Evolutionary conservation across 2,888 invertebrate genomes (phyloP).

Genomic region (Leptinotarsa peninsularis): DNA sequence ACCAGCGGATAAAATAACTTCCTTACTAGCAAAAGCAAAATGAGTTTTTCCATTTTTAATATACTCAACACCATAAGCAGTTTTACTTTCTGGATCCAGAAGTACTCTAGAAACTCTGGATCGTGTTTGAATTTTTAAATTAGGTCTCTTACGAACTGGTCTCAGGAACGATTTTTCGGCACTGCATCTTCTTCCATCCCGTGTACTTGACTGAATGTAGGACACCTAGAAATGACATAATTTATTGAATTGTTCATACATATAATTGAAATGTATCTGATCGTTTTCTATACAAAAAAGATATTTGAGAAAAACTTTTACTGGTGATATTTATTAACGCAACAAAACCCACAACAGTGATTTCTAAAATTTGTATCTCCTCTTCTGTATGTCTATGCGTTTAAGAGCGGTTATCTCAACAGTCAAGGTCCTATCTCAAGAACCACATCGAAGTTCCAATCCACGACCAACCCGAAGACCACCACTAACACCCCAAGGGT

Average conservation of each 20-base stretch:
- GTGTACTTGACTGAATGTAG: constrained; percentile 73
- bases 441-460: too few species aligned
- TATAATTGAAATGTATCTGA: too few species aligned
- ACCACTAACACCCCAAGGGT: too few species aligned
- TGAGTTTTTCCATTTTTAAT: constrained; percentile 66
- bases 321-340: too few species aligned
- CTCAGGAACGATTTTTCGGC: constrained; percentile 76
- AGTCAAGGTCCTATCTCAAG: too few species aligned
- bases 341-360: too few species aligned
- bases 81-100: constrained; percentile 72
- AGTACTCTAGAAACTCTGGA: constrained; percentile 75
- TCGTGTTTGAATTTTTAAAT: constrained; percentile 75
- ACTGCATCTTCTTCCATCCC: constrained; percentile 74
- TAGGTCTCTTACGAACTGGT: constrained; percentile 71
- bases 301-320: too few species aligned
- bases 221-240: constrained; percentile 52
- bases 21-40: constrained; percentile 74
- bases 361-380: too few species aligned
- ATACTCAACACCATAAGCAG: constrained; percentile 78
- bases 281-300: too few species aligned
- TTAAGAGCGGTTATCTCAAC: too few species aligned
- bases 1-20: constrained; percentile 83
- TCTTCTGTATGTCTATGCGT: too few species aligned
- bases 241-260: not conserved
- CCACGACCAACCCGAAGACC: too few species aligned